These are phyloP conservation scores for Eupithecia dodoneata DNA, from an alignment of 2,888 invertebrate genomes.

Conservation along the genomic window DNA sequence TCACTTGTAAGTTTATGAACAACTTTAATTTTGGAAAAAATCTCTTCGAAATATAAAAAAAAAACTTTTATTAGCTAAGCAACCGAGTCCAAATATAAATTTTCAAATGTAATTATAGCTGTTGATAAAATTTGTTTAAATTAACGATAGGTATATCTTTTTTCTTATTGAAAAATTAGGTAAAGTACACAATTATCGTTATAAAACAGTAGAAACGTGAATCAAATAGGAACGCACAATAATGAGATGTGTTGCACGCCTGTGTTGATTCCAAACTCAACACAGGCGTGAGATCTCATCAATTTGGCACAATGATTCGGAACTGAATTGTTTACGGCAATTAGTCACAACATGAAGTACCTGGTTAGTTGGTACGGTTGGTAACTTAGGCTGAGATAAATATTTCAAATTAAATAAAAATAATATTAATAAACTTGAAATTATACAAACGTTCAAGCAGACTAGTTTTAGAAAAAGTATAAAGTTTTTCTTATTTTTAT, in stretches of 20 bases:
- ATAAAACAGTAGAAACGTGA: background rate
- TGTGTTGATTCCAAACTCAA: too few species aligned
- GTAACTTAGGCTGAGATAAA: background rate
- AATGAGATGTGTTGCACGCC: constrained; percentile 7
- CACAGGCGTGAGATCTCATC: constrained; percentile 18
- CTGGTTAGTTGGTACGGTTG: constrained; percentile 9
- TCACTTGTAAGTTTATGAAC: background rate
- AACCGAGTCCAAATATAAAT: background rate
- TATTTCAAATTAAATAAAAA: background rate
- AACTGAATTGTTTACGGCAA: constrained; percentile 18
- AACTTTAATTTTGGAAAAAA: background rate
- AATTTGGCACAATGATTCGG: constrained; percentile 16
- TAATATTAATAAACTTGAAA: background rate
- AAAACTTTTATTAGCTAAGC: background rate
- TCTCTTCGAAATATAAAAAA: background rate
- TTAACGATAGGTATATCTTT: background rate
- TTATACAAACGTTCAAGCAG: background rate
- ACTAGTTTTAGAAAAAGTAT: too few species aligned
- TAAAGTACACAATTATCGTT: background rate
- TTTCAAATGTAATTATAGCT: background rate
- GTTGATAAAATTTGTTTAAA: background rate
- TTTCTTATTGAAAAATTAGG: background rate
- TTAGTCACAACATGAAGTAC: constrained; percentile 15
- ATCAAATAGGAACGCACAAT: background rate
- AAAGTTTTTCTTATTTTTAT: too few species aligned